These are phyloP conservation scores for Mandrillus leucophaeus DNA, from an alignment of 2,113 vertebrate genomes.

Conservation along the genomic window DNA sequence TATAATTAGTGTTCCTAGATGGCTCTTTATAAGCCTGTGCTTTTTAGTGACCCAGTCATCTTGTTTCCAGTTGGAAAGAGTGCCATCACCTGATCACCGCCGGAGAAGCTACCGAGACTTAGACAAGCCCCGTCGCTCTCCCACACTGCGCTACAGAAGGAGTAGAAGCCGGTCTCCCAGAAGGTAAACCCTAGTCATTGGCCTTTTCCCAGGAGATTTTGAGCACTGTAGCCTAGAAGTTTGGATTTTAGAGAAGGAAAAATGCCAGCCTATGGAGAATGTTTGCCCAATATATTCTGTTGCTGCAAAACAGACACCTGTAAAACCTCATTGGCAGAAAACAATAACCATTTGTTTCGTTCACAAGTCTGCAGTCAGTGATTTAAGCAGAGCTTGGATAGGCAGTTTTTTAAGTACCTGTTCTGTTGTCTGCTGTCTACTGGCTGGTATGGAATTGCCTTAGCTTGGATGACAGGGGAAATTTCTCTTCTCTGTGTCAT, in stretches of 20 bases:
- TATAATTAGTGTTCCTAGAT: not conserved
- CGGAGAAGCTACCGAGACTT: conserved; percentile 95
- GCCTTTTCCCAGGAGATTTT: not conserved
- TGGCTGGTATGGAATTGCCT: not conserved
- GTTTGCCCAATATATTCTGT: not conserved
- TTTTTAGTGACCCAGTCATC: not conserved
- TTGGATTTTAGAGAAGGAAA: conserved; percentile 26
- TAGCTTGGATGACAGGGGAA: not conserved
- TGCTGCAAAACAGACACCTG: not conserved
- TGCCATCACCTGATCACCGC: conserved; percentile 94
- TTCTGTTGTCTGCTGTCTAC: not conserved
- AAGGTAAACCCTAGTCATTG: conserved; percentile 82
- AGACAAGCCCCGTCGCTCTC: conserved; percentile 94
- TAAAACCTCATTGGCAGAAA: not conserved
- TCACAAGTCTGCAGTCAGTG: not conserved
- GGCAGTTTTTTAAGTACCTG: not conserved
- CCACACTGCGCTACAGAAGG: conserved; percentile 93
- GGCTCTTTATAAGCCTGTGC: not conserved
- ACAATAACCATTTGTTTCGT: not conserved
- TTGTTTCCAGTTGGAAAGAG: conserved; percentile 88
- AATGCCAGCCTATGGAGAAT: not conserved
- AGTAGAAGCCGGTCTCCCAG: conserved; percentile 93
- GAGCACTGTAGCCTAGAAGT: not conserved
- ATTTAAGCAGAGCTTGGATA: not conserved
- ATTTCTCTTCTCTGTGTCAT: not conserved